phyloP scores from a whole-genome alignment of 2,888 invertebrate species.

The Clanis bilineata region DNA sequence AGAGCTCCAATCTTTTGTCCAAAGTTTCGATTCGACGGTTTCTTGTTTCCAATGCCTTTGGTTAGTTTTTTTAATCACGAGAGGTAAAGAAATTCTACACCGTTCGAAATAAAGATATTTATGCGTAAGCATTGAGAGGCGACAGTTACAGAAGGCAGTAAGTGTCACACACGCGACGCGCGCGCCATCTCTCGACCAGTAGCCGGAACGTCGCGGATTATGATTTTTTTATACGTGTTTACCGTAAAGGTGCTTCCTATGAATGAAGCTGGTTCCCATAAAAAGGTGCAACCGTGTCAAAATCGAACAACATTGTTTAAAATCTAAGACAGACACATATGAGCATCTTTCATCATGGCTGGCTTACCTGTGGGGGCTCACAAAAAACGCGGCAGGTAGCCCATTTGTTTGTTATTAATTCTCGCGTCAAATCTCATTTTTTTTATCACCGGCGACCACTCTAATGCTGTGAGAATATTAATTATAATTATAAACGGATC shows the following conservation, averaged over 20 bases:
- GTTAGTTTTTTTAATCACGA: constrained; percentile 59
- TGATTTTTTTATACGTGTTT: constrained; percentile 51
- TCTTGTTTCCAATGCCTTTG: constrained; percentile 76
- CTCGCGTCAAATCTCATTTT: constrained; percentile 76
- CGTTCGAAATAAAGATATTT: constrained; percentile 15
- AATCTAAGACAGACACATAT: constrained; percentile 74
- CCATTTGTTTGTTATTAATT: constrained; percentile 83
- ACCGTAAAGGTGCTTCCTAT: constrained; percentile 56
- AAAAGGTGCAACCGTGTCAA: constrained; percentile 78
- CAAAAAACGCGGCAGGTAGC: constrained; percentile 82
- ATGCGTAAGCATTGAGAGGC: constrained; percentile 6
- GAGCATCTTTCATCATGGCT: constrained; percentile 75
- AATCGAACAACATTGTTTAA: constrained; percentile 77
- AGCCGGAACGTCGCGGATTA: constrained; percentile 38
- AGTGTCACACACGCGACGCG: neutral
- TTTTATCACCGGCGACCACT: constrained; percentile 69
- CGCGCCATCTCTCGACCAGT: constrained; percentile 13
- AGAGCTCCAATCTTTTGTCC: constrained; percentile 79
- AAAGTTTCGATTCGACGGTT: constrained; percentile 70
- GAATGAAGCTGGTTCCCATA: constrained; percentile 65
- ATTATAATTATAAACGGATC: constrained; percentile 81
- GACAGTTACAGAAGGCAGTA: neutral
- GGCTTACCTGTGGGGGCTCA: constrained; percentile 75
- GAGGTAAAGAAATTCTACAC: constrained; percentile 62
- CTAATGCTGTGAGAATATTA: constrained; percentile 82